These are phyloP conservation scores for Leucoraja ocellata DNA, from an alignment of 2,797 vertebrate species.

Conservation along the genomic window DNA sequence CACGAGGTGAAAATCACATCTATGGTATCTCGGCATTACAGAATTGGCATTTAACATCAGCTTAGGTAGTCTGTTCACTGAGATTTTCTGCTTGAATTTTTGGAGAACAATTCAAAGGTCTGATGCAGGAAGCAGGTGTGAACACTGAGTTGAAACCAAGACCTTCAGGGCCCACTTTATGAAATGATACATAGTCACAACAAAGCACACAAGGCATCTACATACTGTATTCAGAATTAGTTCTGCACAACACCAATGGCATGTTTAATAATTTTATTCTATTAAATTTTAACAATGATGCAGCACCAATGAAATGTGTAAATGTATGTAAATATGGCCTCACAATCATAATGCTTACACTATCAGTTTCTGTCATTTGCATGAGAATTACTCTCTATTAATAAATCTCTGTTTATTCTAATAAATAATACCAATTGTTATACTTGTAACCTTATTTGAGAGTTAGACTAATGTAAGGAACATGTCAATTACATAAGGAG, in stretches of 20 bases:
- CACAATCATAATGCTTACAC: too few relatives aligned
- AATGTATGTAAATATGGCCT: neutral
- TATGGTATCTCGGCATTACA: too few relatives aligned
- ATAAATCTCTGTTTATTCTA: neutral
- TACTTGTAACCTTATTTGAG: neutral
- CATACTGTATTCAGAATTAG: neutral
- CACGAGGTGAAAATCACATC: too few relatives aligned
- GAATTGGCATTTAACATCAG: too few relatives aligned
- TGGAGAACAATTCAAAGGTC: neutral
- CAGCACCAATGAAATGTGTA: constrained; percentile 16
- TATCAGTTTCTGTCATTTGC: neutral
- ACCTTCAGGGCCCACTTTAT: neutral
- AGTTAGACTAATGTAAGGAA: neutral
- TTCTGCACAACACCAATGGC: neutral
- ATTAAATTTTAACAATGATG: neutral
- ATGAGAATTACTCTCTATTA: neutral
- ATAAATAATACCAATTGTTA: neutral
- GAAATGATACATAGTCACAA: neutral
- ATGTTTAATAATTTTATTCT: neutral
- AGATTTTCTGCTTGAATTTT: neutral
- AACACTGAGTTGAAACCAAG: neutral
- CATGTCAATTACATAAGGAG: neutral
- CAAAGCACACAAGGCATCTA: neutral
- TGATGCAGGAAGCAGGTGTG: too few relatives aligned
- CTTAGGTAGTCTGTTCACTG: too few relatives aligned